Evolutionary conservation across 1,140 invertebrate species (phyloP).

Genomic region (Macrobrachium rosenbergii): DNA sequence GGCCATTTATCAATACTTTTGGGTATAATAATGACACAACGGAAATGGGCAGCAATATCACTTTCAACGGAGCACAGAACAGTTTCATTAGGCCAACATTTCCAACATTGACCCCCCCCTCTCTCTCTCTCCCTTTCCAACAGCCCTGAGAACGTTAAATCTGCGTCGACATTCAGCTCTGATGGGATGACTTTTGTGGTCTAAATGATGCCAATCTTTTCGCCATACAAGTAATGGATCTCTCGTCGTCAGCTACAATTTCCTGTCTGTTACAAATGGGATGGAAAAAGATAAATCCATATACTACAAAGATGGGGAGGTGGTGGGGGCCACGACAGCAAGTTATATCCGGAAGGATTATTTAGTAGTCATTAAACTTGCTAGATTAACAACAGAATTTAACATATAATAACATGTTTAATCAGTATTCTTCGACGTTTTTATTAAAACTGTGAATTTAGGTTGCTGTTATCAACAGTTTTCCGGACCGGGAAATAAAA

Average conservation of each 20-base stretch:
- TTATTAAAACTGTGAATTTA: too few species aligned
- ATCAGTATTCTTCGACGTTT: too few species aligned
- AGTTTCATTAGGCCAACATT: slow-evolving; percentile 34
- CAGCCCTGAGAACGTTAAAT: background rate
- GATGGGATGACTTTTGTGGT: slow-evolving; percentile 48
- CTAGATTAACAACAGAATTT: too few species aligned
- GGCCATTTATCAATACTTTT: slow-evolving; percentile 61
- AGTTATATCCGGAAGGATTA: background rate
- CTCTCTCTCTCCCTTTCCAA: background rate
- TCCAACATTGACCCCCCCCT: background rate
- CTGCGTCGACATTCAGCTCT: slow-evolving; percentile 28
- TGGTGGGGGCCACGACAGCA: background rate
- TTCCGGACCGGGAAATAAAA: too few species aligned
- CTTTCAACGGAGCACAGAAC: slow-evolving; percentile 40
- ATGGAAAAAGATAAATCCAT: background rate
- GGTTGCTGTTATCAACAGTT: too few species aligned
- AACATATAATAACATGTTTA: too few species aligned
- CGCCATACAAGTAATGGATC: slow-evolving; percentile 38
- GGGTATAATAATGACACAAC: slow-evolving; percentile 60
- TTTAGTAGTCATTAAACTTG: too few species aligned
- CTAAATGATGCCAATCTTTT: slow-evolving; percentile 42
- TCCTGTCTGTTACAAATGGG: background rate
- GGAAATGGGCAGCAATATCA: slow-evolving; percentile 57
- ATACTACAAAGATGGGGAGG: background rate
- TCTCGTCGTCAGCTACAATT: slow-evolving; percentile 29